Conservation (phyloP, 2,113 vertebrate species). For the Syrrhaptes paradoxus region DNA sequence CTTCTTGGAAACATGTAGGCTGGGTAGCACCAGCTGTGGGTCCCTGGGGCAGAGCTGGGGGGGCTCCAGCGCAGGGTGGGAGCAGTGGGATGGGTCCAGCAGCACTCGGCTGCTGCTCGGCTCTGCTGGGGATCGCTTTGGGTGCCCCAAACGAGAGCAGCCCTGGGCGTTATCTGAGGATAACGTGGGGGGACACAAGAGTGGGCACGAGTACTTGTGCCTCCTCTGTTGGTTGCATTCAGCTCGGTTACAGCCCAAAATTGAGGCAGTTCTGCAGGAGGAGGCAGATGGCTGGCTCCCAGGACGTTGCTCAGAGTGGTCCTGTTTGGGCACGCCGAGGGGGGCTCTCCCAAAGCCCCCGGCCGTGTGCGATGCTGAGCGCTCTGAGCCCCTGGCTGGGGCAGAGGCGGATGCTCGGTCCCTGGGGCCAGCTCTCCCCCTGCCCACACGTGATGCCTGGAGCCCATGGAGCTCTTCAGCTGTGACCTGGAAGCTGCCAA, state of each 20-base stretch:
- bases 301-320: fast-evolving
- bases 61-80: fast-evolving
- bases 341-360: background rate
- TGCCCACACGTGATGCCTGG: fast-evolving
- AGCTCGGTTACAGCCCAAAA: background rate
- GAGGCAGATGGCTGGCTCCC: background rate
- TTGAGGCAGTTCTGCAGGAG: background rate
- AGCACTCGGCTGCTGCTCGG: background rate
- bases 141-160: background rate
- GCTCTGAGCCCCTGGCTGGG: no score
- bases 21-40: fast-evolving
- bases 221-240: background rate
- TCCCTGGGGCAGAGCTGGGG: background rate
- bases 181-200: fast-evolving
- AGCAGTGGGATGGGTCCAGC: background rate
- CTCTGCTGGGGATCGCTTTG: background rate
- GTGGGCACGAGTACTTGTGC: no score
- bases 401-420: fast-evolving
- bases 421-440: background rate
- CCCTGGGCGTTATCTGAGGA: no score
- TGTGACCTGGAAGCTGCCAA: background rate
- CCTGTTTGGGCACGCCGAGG: fast-evolving
- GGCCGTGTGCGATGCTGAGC: background rate
- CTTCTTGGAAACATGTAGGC: fast-evolving
- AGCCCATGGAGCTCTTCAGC: background rate